phyloP scores from a whole-genome alignment of 1,140 invertebrate species.

The Calephelis virginiensis region DNA sequence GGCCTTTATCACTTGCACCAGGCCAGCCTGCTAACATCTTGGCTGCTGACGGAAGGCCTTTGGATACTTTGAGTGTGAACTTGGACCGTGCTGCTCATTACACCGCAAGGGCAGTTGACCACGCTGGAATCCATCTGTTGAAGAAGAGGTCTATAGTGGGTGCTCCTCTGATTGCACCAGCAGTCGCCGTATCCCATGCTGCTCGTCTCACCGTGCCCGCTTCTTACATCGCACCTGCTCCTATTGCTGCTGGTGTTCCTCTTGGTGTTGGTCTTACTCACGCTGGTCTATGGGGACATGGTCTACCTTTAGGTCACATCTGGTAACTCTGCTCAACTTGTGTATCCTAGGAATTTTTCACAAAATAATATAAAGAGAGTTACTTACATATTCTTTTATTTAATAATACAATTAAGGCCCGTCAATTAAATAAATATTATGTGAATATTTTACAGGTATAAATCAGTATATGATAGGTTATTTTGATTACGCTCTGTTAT shows the following conservation, averaged over 20 bases:
- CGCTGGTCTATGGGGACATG: constrained; percentile 27
- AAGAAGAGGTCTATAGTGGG: constrained; percentile 55
- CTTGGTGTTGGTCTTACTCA: constrained; percentile 30
- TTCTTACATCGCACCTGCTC: constrained; percentile 29
- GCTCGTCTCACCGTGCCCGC: constrained; percentile 30
- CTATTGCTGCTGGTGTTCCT: constrained; percentile 25
- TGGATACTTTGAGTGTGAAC: constrained; percentile 72
- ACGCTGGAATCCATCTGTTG: constrained; percentile 45
- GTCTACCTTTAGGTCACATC: constrained; percentile 24
- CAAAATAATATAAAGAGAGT: constrained; percentile 35
- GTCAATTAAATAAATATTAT: too few relatives aligned
- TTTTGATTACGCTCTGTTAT: too few relatives aligned
- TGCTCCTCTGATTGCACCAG: constrained; percentile 35
- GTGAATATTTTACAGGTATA: too few relatives aligned
- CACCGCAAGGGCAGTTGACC: constrained; percentile 57
- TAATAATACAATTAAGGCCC: neutral
- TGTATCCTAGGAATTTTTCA: neutral
- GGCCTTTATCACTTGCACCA: constrained; percentile 59
- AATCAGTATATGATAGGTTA: too few relatives aligned
- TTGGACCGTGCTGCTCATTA: constrained; percentile 69
- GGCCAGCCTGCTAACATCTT: constrained; percentile 68
- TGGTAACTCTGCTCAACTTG: constrained; percentile 10
- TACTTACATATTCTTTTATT: constrained; percentile 26
- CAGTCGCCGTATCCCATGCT: constrained; percentile 28
- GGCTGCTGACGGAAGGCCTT: constrained; percentile 63